Conservation (phyloP, 92 coral and sea anemone species). For the Diadumene lineata region DNA sequence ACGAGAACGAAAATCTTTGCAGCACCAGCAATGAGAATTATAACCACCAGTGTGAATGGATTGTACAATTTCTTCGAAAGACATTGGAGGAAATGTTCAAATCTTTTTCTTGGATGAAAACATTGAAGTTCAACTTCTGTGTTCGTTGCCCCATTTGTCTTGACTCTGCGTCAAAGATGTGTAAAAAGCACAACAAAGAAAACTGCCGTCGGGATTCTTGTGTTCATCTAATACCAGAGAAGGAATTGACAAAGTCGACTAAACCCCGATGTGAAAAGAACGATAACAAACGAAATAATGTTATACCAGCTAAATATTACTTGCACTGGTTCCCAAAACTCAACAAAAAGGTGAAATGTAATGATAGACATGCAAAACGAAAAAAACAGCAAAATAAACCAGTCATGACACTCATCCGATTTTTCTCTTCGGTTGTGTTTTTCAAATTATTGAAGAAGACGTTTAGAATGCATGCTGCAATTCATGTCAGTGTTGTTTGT, state of each 20-base stretch:
- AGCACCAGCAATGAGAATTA: not conserved
- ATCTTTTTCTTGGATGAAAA: conserved; percentile 38
- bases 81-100: not conserved
- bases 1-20: too few species aligned
- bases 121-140: conserved; percentile 12
- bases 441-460: too few species aligned
- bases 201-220: not conserved
- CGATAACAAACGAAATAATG: not conserved
- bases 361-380: too few species aligned
- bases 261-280: conserved; percentile 2
- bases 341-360: not conserved
- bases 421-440: too few species aligned
- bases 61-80: not conserved
- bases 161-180: too few species aligned
- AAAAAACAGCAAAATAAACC: not conserved
- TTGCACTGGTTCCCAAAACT: conserved; percentile 9
- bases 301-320: not conserved
- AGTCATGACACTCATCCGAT: not conserved
- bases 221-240: not conserved
- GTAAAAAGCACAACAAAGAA: not conserved
- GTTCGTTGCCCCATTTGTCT: conserved; percentile 40
- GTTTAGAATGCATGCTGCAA: too few species aligned
- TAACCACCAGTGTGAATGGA: not conserved
- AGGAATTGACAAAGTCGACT: not conserved
- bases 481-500: too few species aligned